Percentiles rank a stretch among this genome's conserved stretches.
Conservation (phyloP, 2,888 invertebrate species). For the Drosophila infuscata region DNA sequence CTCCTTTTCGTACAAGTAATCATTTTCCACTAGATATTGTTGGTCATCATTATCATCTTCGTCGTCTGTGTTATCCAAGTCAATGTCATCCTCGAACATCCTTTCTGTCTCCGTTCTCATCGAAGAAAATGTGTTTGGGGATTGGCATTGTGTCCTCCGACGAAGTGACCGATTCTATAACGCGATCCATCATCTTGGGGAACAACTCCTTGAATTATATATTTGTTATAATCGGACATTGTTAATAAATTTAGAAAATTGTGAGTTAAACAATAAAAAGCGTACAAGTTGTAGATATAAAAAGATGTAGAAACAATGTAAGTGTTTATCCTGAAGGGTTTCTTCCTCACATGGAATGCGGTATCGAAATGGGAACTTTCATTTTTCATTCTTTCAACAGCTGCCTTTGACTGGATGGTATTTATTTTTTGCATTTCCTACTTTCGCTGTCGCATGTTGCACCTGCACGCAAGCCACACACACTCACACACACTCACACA, state of each 20-base stretch:
- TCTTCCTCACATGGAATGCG: not conserved
- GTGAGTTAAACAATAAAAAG: not conserved
- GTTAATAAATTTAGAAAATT: too few species aligned
- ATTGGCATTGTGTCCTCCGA: conserved; percentile 88
- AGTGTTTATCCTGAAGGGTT: not conserved
- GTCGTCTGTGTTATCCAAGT: conserved; percentile 83
- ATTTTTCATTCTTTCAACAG: not conserved
- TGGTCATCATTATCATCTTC: conserved; percentile 84
- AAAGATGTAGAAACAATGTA: not conserved
- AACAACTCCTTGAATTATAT: conserved; percentile 87
- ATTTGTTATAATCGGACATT: too few species aligned
- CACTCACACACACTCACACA: conserved; percentile 3
- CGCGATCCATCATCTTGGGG: conserved; percentile 88
- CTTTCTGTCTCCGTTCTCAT: conserved; percentile 28
- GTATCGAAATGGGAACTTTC: not conserved
- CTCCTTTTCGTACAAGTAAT: conserved; percentile 92
- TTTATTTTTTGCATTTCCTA: not conserved
- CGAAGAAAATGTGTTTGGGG: conserved; percentile 60
- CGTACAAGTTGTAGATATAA: not conserved
- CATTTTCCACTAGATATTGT: conserved; percentile 90
- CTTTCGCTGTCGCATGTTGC: conserved; percentile 18
- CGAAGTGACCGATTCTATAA: conserved; percentile 89
- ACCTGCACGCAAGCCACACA: conserved; percentile 19
- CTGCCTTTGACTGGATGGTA: not conserved
- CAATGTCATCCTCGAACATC: conserved; percentile 75